Base-by-base conservation (phyloP, 1,140 invertebrate genomes). In the Drosophila arawakana region DNA sequence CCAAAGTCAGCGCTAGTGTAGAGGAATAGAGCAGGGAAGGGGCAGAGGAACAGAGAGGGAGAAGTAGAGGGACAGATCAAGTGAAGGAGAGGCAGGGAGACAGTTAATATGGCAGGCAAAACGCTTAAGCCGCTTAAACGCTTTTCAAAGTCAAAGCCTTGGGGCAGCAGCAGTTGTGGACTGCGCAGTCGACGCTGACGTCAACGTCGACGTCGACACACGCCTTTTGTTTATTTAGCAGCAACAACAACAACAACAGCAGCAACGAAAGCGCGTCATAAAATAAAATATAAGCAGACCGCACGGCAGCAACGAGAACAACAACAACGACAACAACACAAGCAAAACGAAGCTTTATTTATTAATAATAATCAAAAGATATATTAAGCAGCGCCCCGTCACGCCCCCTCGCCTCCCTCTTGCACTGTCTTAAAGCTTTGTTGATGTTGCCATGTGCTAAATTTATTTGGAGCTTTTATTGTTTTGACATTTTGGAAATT, bases 331-430 rank as follows among this genome's bases (percentile, higher is more conserved):
- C 78, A 67, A 59, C 37, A 57, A 67, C 77, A 73, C 52, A 54
- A 37, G 30, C 58, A 69, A 57, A 43, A 66, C 43, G 74, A 77
- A 86, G 80, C 83, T 75, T 82, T 88, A 88, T 86, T 86, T 88
- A 88, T 86, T 88, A 88, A 88, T 88, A 88, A 88, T 82, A 86
- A 86, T 76, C 78, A 80, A 86, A 77, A 80, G 75, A 86, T 60
- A 74, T 77, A 82, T 88, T 76, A 73, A 82, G 66, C 71, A 80
- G 63, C 67, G 44, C 18, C 44, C 34, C 34, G 50, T 7, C 30
- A 54, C 50, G 34, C 50, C 50, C 34, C 34, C 50, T 35, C 6
- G 13, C n/a, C 49, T 43, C 18, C 18, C 18, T 21, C 2, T 21
- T 1, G 0, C 18, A 13, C 50, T 11, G n/a, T 9, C 35, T 41